Base-by-base conservation (phyloP, 1,140 invertebrate genomes). In the Aradophagus sp. region DNA sequence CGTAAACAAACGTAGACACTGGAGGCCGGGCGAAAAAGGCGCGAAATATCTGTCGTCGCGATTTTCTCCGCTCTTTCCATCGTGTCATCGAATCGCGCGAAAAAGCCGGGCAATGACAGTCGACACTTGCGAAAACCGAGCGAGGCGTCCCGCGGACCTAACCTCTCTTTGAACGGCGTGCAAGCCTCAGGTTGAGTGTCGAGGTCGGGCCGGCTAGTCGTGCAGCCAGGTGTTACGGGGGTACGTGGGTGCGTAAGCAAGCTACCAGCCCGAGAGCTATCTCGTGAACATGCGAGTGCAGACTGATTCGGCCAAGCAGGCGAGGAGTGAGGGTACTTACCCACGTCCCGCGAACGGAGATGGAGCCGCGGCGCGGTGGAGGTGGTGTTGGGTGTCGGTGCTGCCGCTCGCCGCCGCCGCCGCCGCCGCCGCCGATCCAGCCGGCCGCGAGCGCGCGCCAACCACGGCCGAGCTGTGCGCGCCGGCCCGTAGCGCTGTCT, bases 281-380 rank as follows among this genome's bases (percentile, higher is more conserved):
- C 81, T 80, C 82, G 81, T 82, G 79, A 80, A 78, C 83, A 84
- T 81, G 81, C 83, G 80, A 82, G 77, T 82, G 81, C 83, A 82
- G 82, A 83, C 83, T 84, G 83, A 84, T 80, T 81, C 69, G 72
- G 74, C 74, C 66, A 63, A 80, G 76, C 73, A 78, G 80, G 75
- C 73, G 59, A 80, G 76, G 74, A 78, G 80, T 79, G 79, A 83
- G 78, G 77, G 78, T 83, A 84, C 82, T 84, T 84, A 84, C 83
- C 81, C 80, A 77, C 76, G 76, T 71, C 71, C 69, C 63, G 77
- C 73, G 73, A 74, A 73, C 77, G 67, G 76, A 69, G 78, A 77
- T 70, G 75, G 63, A 52, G 52, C 62, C 45, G 74, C 65, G 73
- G 62, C 44, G 45, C 45, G 38, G 76, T 67, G 75, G 75, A 59